Percentiles rank a stretch among this genome's conserved stretches.
Evolutionary conservation across 2,113 vertebrate species (phyloP).

Genomic region (Brachyhypopomus occidentalis): DNA sequence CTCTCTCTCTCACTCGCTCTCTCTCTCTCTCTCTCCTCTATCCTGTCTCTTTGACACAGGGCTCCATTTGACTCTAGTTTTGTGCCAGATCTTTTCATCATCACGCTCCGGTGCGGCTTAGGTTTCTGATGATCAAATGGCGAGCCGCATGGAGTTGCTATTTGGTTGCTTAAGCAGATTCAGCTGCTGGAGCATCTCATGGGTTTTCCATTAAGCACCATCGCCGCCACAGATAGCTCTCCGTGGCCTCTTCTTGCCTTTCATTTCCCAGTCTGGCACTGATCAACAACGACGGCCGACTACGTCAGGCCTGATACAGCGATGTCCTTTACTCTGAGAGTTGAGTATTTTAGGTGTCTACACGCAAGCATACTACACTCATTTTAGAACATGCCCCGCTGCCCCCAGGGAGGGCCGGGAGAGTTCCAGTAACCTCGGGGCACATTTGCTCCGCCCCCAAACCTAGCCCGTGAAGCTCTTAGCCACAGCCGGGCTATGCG

Average conservation of each 20-base stretch:
- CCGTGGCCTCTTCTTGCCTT: slow-evolving; percentile 39
- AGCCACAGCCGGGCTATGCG: slow-evolving; percentile 22
- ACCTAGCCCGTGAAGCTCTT: slow-evolving; percentile 5
- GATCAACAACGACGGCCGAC: slow-evolving; percentile 39
- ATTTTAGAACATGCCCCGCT: slow-evolving; percentile 29
- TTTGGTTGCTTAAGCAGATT: slow-evolving; percentile 50
- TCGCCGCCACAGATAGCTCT: slow-evolving; percentile 24
- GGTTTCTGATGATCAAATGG: slow-evolving; percentile 11
- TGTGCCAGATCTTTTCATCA: slow-evolving; percentile 27
- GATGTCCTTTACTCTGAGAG: slow-evolving; percentile 22
- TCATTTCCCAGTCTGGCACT: slow-evolving; percentile 50
- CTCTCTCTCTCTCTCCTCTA: not conserved
- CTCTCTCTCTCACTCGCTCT: not conserved
- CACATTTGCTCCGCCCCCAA: slow-evolving; percentile 30
- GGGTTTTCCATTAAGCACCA: slow-evolving; percentile 45
- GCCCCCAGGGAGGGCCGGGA: slow-evolving; percentile 34
- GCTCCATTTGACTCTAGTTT: not conserved
- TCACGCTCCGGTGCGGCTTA: not conserved
- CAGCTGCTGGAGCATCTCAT: slow-evolving; percentile 43
- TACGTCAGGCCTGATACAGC: slow-evolving; percentile 37
- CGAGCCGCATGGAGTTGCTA: slow-evolving; percentile 11
- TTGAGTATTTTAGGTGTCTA: slow-evolving; percentile 26
- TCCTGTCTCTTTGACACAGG: slow-evolving; percentile 5
- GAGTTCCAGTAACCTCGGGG: slow-evolving; percentile 53
- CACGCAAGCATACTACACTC: slow-evolving; percentile 25